Base-by-base conservation (phyloP, 2,113 vertebrate genomes). In the Machaerirhynchus nigripectus region DNA sequence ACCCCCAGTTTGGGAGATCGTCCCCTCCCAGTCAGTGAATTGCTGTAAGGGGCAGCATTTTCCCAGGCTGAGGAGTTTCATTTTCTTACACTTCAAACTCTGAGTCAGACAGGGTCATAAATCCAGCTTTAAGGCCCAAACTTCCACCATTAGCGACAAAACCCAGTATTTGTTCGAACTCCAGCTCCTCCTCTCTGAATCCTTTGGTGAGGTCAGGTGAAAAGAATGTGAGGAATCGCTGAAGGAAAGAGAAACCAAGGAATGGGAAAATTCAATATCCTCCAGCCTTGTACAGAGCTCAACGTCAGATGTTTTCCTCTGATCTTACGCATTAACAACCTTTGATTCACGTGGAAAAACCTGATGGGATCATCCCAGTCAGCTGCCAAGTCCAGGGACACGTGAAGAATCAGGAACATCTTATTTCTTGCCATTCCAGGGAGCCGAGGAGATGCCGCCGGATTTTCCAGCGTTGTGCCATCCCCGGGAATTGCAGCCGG, bases 401-500 rank as follows among this genome's bases (percentile, higher is more conserved):
- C 2, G 6, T 22, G 30, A 63, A 57, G 53, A n/a, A 39, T 2
- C 19, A 18, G 57, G 52, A 83, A 28, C 15, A 20, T 35, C 52
- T 76, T 2, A 2, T 7, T n/a, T 49, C 70, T 73, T 10, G 6
- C n/a, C 4, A 0, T 23, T 15, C 22, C 26, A 7, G 7, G 42
- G 30, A 42, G 52, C 15, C 0, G 0, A 56, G 80, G 69, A 53
- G 10, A 79, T 83, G 57, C 56, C 6, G 0, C 31, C 2, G 33
- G 83, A 11, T 61, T 90, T 92, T 78, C 86, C 83, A 31, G 39
- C 17, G 0, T 19, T 6, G 6, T 76, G 91, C 79, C 91, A 40
- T 37, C 26, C 18, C n/a, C 40, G 8, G 42, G 78, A 76, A 40
- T 30, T 56, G 47, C 81, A 35, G 27, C 4, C 11, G 6, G 3